These are phyloP conservation scores for Drosophila multiciliata DNA, from an alignment of 2,888 invertebrate genomes.

Conservation along the genomic window DNA sequence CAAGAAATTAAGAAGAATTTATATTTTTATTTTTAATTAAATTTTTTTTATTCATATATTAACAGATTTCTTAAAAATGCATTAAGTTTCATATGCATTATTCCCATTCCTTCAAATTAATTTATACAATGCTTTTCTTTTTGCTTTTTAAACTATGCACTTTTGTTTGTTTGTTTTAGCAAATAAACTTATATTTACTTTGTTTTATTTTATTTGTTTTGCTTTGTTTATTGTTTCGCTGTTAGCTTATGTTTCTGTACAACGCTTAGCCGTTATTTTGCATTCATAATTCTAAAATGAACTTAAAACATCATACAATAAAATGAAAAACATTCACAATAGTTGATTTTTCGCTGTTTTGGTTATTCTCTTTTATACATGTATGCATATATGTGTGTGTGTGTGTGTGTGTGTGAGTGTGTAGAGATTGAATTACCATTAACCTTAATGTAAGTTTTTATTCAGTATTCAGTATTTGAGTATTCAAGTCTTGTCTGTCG, in stretches of 20 bases:
- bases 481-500: conserved; percentile 72
- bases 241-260: conserved; percentile 41
- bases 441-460: conserved; percentile 42
- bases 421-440: conserved; percentile 58
- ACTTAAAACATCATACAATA: conserved; percentile 46
- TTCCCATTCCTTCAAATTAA: conserved; percentile 48
- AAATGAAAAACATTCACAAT: conserved; percentile 65
- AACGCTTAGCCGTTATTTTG: conserved; percentile 26
- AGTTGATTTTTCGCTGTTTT: conserved; percentile 36
- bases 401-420: conserved; percentile 32
- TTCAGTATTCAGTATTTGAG: conserved; percentile 24
- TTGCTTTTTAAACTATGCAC: conserved; percentile 40
- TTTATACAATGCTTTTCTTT: conserved; percentile 62
- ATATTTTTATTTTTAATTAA: conserved; percentile 35
- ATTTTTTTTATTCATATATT: conserved; percentile 81
- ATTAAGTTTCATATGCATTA: conserved; percentile 78
- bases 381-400: conserved; percentile 22
- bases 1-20: conserved; percentile 11
- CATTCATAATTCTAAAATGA: conserved; percentile 34
- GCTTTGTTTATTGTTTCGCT: conserved; percentile 42
- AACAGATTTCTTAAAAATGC: conserved; percentile 84
- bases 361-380: conserved; percentile 24
- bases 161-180: conserved; percentile 30
- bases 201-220: conserved; percentile 17
- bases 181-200: conserved; percentile 61